Conservation (phyloP, 2,113 vertebrate species). For the Strigops habroptila region DNA sequence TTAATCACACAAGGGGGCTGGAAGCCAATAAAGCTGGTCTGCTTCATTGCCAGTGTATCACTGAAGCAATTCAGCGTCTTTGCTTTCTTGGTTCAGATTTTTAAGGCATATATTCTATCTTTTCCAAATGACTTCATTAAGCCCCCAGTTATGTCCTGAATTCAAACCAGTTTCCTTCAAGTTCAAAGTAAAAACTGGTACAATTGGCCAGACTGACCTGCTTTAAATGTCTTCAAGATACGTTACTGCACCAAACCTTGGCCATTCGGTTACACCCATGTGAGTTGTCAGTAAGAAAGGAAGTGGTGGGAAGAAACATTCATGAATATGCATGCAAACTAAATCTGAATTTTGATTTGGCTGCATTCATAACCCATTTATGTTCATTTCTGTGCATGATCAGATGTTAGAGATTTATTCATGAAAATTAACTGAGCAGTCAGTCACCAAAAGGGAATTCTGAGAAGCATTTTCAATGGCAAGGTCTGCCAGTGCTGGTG, state of each 20-base stretch:
- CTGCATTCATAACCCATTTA: conserved; percentile 33
- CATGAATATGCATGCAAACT: conserved; percentile 8
- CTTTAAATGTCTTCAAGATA: not conserved
- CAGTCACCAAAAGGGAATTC: conserved; percentile 23
- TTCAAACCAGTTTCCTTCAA: not conserved
- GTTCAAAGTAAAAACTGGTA: not conserved
- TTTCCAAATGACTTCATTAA: not conserved
- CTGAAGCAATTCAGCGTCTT: not conserved
- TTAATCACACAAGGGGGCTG: not conserved
- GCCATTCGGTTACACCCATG: not conserved
- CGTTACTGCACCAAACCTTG: not conserved
- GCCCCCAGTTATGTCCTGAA: not conserved
- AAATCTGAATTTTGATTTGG: conserved; percentile 36
- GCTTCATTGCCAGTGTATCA: not conserved
- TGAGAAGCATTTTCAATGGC: not conserved
- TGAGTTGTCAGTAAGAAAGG: not conserved
- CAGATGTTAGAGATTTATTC: conserved; percentile 16
- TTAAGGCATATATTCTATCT: not conserved
- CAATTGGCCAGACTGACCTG: not conserved
- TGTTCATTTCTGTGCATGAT: conserved; percentile 32
- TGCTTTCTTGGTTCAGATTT: not conserved
- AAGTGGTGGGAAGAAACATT: not conserved
- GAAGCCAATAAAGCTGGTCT: not conserved
- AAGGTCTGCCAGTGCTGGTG: not conserved
- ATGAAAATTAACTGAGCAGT: not conserved